phyloP scores from a whole-genome alignment of 2,888 invertebrate species.

The Noctua pronuba region DNA sequence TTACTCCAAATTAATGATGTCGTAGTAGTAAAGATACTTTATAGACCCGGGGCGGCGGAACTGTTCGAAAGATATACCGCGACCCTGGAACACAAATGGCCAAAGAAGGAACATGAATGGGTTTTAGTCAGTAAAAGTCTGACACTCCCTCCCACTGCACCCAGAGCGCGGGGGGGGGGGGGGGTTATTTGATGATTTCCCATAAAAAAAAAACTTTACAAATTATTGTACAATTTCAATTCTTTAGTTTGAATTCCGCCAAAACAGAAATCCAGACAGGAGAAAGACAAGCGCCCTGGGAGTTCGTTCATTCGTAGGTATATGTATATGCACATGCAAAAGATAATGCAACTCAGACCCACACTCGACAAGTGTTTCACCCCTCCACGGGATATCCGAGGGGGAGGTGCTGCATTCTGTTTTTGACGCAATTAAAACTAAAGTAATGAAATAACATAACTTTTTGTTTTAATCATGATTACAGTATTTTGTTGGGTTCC shows the following conservation, averaged over 20 bases:
- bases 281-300: too few relatives aligned
- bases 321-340: background rate
- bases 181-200: too few relatives aligned
- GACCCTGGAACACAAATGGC: too few relatives aligned
- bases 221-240: background rate
- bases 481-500: background rate
- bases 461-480: background rate
- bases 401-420: background rate
- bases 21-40: background rate
- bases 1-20: background rate
- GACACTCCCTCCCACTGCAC: too few relatives aligned
- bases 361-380: background rate
- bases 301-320: background rate
- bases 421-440: background rate
- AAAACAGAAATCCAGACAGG: background rate
- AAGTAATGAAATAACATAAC: background rate
- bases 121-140: too few relatives aligned
- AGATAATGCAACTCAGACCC: background rate
- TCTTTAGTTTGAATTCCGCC: background rate
- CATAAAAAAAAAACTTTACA: too few relatives aligned
- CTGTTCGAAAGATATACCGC: too few relatives aligned
- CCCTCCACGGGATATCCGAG: background rate
- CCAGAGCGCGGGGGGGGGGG: too few relatives aligned
- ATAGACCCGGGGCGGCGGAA: too few relatives aligned
- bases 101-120: too few relatives aligned